Conservation (phyloP, 1,140 invertebrate species). For the Achatina immaculata region DNA sequence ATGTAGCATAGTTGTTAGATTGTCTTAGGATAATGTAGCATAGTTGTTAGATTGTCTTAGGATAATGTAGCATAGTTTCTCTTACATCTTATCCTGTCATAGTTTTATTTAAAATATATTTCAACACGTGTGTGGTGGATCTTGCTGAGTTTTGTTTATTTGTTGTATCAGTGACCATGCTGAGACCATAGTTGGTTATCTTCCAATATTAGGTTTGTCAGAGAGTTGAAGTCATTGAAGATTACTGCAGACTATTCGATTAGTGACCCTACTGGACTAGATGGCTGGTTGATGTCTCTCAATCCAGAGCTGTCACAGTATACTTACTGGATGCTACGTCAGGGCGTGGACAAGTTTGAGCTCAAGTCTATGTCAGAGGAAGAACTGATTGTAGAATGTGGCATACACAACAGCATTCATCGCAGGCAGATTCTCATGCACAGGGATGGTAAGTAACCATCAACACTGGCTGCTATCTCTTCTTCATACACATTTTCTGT, state of each 20-base stretch:
- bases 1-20: too few species aligned
- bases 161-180: too few species aligned
- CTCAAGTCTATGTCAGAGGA: constrained; percentile 84
- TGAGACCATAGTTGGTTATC: not conserved
- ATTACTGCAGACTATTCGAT: constrained; percentile 98
- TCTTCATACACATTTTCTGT: too few species aligned
- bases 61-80: too few species aligned
- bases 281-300: constrained; percentile 89
- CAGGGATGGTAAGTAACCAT: constrained; percentile 82
- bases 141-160: too few species aligned
- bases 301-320: constrained; percentile 95
- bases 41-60: too few species aligned
- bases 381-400: constrained; percentile 89
- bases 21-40: too few species aligned
- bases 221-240: constrained; percentile 94
- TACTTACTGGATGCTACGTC: constrained; percentile 95
- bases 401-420: constrained; percentile 95
- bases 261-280: constrained; percentile 90
- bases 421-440: constrained; percentile 89
- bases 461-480: not conserved
- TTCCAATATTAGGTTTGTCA: constrained; percentile 80
- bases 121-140: too few species aligned
- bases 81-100: too few species aligned
- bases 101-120: too few species aligned
- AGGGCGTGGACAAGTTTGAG: constrained; percentile 90